Evolutionary conservation across 2,113 vertebrate genomes (phyloP).

Genomic region (Percopsis transmontana): DNA sequence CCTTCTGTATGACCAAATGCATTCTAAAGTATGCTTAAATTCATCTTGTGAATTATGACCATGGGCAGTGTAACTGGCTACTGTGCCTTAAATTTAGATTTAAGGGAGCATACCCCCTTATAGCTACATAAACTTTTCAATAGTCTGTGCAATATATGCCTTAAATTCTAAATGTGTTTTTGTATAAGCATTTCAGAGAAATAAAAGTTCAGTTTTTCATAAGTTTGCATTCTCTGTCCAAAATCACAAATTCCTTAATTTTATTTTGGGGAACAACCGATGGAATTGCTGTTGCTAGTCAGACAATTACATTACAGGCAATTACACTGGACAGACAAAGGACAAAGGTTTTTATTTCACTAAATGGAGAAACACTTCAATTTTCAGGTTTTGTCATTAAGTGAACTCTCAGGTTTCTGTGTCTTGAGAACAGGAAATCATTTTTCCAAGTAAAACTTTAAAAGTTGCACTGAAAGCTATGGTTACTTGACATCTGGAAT

Average conservation of each 20-base stretch:
- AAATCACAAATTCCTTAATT: no score
- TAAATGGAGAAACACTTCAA: not conserved
- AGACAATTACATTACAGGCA: no score
- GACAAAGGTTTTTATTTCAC: no score
- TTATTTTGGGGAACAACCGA: no score
- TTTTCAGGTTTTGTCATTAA: not conserved
- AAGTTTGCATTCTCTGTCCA: not conserved
- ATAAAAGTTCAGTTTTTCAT: constrained; percentile 75
- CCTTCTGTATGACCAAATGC: constrained; percentile 64
- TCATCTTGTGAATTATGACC: constrained; percentile 57
- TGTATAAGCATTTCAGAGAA: constrained; percentile 80
- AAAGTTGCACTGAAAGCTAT: not conserved
- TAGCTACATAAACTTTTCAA: constrained; percentile 69
- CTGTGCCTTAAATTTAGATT: constrained; percentile 78
- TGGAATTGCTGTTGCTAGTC: no score
- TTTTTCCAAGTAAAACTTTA: constrained; percentile 3
- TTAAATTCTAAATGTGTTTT: constrained; percentile 79
- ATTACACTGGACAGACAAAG: no score
- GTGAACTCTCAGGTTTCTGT: not conserved
- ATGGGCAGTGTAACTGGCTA: constrained; percentile 67
- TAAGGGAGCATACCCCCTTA: constrained; percentile 60
- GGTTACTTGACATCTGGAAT: constrained; percentile 11
- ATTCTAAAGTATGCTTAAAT: constrained; percentile 54
- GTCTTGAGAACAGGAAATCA: not conserved
- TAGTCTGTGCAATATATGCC: constrained; percentile 84